A percentile compares a stretch with the other conserved stretches of the same genome.
Evolutionary conservation across 2,888 invertebrate genomes (phyloP).

Genomic region (Chrysodeixis includens): DNA sequence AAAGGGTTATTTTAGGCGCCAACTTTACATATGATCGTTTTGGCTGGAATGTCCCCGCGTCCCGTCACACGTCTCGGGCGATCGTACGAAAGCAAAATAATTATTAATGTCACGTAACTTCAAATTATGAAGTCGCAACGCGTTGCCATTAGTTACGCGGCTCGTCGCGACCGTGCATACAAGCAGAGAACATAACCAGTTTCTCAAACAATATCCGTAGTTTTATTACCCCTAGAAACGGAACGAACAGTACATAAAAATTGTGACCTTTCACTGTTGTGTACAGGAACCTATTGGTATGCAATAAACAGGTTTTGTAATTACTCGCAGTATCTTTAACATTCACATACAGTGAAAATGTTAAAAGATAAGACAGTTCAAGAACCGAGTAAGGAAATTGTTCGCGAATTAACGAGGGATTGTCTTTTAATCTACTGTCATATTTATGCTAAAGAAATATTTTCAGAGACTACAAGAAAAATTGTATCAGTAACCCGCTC

Average conservation of each 20-base stretch:
- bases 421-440: not conserved
- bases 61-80: constrained; percentile 34
- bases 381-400: not conserved
- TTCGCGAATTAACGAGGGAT: not conserved
- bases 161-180: constrained; percentile 47
- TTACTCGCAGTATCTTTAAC: not conserved
- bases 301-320: not conserved
- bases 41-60: constrained; percentile 32
- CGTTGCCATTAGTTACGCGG: constrained; percentile 71
- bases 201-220: constrained; percentile 26
- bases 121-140: constrained; percentile 73
- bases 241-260: constrained; percentile 11
- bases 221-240: constrained; percentile 19
- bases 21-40: not conserved
- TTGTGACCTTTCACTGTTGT: not conserved
- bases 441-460: not conserved
- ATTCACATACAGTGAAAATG: not conserved
- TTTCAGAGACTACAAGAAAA: not conserved
- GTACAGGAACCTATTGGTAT: not conserved
- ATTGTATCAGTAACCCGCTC: not conserved
- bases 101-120: constrained; percentile 78
- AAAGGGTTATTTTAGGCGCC: not conserved
- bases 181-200: constrained; percentile 32
- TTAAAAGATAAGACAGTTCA: not conserved
- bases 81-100: constrained; percentile 73